Percentiles rank a stretch among this genome's conserved stretches.
These are phyloP conservation scores for Aelia acuminata DNA, from an alignment of 2,888 invertebrate species.

Conservation along the genomic window DNA sequence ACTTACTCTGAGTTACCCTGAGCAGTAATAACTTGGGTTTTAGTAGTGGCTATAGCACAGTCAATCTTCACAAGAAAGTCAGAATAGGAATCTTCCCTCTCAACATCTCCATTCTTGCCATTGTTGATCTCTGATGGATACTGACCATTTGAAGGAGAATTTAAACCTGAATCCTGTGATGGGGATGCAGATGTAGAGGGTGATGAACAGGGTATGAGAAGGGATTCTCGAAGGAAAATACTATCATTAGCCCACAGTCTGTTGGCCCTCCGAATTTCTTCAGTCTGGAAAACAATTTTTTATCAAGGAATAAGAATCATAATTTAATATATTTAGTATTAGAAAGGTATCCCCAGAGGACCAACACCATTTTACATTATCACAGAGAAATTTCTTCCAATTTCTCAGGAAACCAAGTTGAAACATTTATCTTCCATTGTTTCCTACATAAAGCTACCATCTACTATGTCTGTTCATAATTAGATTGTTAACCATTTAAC, in stretches of 20 bases:
- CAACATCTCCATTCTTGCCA: constrained; percentile 67
- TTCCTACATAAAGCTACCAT: too few species aligned
- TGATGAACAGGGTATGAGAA: constrained; percentile 80
- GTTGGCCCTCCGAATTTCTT: constrained; percentile 92
- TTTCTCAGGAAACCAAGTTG: too few species aligned
- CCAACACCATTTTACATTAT: too few species aligned
- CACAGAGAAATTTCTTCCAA: too few species aligned
- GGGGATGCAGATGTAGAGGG: constrained; percentile 69
- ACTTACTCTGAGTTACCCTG: constrained; percentile 88
- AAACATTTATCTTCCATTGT: too few species aligned
- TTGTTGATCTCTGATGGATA: background rate
- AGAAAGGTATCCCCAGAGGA: too few species aligned
- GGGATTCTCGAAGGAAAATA: constrained; percentile 88
- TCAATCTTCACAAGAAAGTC: constrained; percentile 88
- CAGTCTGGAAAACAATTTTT: constrained; percentile 79
- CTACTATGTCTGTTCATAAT: too few species aligned
- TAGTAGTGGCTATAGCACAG: constrained; percentile 86
- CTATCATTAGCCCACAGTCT: constrained; percentile 94
- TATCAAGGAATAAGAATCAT: too few species aligned
- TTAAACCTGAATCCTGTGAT: constrained; percentile 54
- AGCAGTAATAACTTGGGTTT: constrained; percentile 85
- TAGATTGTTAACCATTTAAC: too few species aligned
- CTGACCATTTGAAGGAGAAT: constrained; percentile 36
- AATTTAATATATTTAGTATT: too few species aligned
- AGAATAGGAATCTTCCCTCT: constrained; percentile 82